These are phyloP conservation scores for Centrocercus urophasianus DNA, from an alignment of 2,113 vertebrate species.

Conservation along the genomic window DNA sequence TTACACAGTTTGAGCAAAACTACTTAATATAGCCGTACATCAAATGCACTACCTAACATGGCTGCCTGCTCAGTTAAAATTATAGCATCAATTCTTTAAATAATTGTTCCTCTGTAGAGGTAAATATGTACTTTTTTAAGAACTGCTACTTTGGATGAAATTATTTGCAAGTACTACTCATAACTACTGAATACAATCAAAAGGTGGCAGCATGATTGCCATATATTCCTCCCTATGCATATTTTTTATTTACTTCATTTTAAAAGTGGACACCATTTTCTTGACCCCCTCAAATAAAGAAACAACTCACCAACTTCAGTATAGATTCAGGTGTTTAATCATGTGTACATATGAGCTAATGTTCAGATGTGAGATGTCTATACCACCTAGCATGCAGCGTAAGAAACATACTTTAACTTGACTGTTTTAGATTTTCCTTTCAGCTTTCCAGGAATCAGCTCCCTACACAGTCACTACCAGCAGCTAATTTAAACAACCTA, in stretches of 20 bases:
- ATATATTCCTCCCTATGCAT: background rate
- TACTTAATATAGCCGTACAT: background rate
- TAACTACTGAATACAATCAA: constrained; percentile 29
- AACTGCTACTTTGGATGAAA: background rate
- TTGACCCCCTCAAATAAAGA: background rate
- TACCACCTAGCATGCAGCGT: background rate
- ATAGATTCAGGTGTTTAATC: background rate
- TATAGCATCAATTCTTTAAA: background rate
- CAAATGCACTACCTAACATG: background rate
- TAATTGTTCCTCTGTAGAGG: background rate
- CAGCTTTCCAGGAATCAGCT: constrained; percentile 1
- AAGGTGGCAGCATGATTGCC: constrained; percentile 65
- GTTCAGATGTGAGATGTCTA: fast-evolving
- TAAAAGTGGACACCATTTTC: background rate
- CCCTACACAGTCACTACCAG: background rate
- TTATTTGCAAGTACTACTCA: background rate
- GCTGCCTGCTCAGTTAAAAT: background rate
- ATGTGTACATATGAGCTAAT: no score
- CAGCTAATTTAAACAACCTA: constrained; percentile 37
- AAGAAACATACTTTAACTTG: background rate
- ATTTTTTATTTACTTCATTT: background rate
- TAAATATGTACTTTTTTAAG: background rate
- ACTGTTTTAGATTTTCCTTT: background rate
- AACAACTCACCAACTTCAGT: background rate
- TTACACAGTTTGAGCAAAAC: constrained; percentile 21